Conservation (phyloP, 2,888 invertebrate genomes). For the Xylota sylvarum region DNA sequence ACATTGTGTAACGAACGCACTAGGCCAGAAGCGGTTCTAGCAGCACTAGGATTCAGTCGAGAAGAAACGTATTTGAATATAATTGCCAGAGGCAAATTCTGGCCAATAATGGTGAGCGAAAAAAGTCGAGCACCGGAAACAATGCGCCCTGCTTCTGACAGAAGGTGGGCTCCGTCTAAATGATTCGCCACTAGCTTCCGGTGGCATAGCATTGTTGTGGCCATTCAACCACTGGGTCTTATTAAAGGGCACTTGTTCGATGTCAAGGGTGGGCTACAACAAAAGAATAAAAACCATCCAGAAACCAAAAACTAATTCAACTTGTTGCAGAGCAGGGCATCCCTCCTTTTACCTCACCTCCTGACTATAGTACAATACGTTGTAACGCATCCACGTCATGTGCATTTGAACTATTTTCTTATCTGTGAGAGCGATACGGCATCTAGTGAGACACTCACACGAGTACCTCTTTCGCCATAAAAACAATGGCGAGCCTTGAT, state of each 20-base stretch:
- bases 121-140: neutral
- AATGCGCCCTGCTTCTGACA: slow-evolving; percentile 11
- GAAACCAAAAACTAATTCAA: slow-evolving; percentile 22
- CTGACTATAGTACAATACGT: slow-evolving; percentile 12
- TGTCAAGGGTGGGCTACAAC: slow-evolving; percentile 1
- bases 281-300: neutral
- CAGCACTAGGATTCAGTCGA: slow-evolving; percentile 13
- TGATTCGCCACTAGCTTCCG: slow-evolving; percentile 9
- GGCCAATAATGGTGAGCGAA: slow-evolving; percentile 4
- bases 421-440: slow-evolving; percentile 27
- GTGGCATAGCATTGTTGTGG: neutral
- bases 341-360: slow-evolving; percentile 1
- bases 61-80: slow-evolving; percentile 25
- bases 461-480: neutral
- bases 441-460: slow-evolving; percentile 20
- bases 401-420: slow-evolving; percentile 32
- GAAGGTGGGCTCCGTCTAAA: slow-evolving; percentile 17
- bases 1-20: slow-evolving; percentile 36
- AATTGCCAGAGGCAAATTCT: slow-evolving; percentile 49
- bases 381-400: slow-evolving; percentile 33
- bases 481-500: slow-evolving; percentile 18
- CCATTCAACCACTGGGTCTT: neutral
- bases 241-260: slow-evolving; percentile 5
- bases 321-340: slow-evolving; percentile 22
- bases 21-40: slow-evolving; percentile 3